Evolutionary conservation across 2,113 vertebrate species (phyloP), one percentile per base, ranked within the genome.

Genomic region (Porphyrio hochstetteri): DNA sequence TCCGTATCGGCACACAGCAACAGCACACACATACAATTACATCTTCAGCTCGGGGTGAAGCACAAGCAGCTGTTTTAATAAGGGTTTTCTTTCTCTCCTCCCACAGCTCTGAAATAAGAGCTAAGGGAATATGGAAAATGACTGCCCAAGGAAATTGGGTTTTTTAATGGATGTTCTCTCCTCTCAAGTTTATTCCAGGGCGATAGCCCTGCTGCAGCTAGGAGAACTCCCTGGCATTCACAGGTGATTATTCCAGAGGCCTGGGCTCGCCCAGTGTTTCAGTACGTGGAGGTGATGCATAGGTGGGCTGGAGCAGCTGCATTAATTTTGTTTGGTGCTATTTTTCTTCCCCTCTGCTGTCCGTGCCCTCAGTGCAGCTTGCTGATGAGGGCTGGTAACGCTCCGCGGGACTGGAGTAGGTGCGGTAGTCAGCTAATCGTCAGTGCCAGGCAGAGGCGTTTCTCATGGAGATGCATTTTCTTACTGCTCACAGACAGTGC

Each of bases 141-240:
- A 94, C 80, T 88, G 36, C 68, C 79, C 60, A 84, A 80, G 88
- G 85, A 86, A 96, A 90, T 93, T 90, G 44, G 17, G 89, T 1
- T 94, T 95, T 95, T 95, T 96, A 91, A 89, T 93, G 93, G 91
- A 82, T 91, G 87, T 88, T 88, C 92, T 86, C 68, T 84, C 90
- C 88, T 87, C 60, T 93, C 57, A 56, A 40, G 50, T 94, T 93
- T 91, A 87, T 96, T 96, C 91, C 82, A 85, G 72, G 69, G 88
- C 13, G 0, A 50, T 75, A 82, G 94, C 86, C 86, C 48, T 78
- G 76, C 83, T 88, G 55, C 78, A 68, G 82, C 50, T 59, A 93
- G 94, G 86, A 90, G 89, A 96, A 65, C 70, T 61, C 27, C 36
- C 35, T 24, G 4, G 78, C 38, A 61, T 89, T 93, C 92, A 40